Evolutionary conservation across 2,113 vertebrate species (phyloP).

Genomic region (Microcebus griseorufus): DNA sequence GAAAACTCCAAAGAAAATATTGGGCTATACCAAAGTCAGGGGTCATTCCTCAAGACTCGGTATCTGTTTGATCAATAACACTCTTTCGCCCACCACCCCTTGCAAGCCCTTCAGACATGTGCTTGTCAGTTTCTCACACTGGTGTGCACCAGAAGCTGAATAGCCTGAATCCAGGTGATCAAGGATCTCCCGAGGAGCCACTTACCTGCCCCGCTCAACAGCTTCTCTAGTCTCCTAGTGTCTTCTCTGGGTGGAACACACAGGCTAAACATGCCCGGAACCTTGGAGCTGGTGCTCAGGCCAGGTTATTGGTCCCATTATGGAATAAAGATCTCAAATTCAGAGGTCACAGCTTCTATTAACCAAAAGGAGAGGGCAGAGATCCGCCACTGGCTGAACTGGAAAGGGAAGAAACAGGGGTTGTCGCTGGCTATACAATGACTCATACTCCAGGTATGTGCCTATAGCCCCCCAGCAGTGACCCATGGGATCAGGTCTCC

Average conservation of each 20-base stretch:
- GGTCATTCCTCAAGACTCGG: not conserved
- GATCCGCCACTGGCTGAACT: not conserved
- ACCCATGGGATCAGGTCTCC: not conserved
- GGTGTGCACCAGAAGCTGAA: not conserved
- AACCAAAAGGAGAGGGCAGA: not conserved
- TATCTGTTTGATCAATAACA: not conserved
- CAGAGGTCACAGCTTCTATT: not conserved
- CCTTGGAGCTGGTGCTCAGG: no score
- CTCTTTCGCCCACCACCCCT: not conserved
- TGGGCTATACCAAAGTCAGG: not conserved
- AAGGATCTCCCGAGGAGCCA: not conserved
- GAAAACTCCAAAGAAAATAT: not conserved
- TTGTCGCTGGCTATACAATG: not conserved
- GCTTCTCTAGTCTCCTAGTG: not conserved
- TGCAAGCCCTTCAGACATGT: not conserved
- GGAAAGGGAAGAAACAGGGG: not conserved
- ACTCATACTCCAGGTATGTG: fast-evolving
- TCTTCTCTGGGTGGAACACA: not conserved
- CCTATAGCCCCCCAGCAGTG: not conserved
- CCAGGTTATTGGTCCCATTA: not conserved
- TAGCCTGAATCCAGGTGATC: no score
- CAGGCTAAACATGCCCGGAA: not conserved
- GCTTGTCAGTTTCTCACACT: not conserved
- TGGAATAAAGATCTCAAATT: not conserved
- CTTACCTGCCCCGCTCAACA: not conserved